Evolutionary conservation across 1,140 invertebrate species (phyloP), one percentile per base, ranked within the genome.

Genomic region (Apolygus lucorum): DNA sequence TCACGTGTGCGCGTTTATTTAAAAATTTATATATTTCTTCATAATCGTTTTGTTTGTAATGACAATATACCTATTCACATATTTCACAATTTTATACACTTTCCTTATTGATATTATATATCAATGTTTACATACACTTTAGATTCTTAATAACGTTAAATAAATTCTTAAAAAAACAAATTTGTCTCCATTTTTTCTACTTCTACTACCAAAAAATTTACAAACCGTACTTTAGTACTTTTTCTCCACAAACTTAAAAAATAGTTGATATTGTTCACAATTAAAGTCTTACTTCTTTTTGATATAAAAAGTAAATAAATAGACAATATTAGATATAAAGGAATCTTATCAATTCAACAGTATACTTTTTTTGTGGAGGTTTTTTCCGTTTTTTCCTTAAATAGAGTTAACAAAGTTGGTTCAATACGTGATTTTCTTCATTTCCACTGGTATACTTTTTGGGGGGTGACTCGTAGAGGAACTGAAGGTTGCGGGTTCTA

Each of bases 301-400:
- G 27, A 70, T 70, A 63, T 67, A 70, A 70, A 66, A 70, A 70
- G 69, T 70, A 70, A 70, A 70, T 70, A 70, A 70, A 70, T 70
- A 70, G 64, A 70, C 52, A 70, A 67, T 42, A n/a, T n/a, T n/a
- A n/a, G 21, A 28, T 67, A 67, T 67, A 70, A 70, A 70, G 69
- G 69, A 67, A 70, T 70, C 54, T 67, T 67, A 70, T 66, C n/a
- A 14, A 59, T 21, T 17, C 26, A 67, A 67, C 69, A 70, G 69
- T 70, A 70, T 70, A 70, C 69, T 49, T 64, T 42, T 42, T 42
- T 42, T 42, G 34, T 17, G 34, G 17, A 4, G 34, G n/a, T n/a
- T n/a, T 42, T 42, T 42, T 8, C 4, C 17, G 34, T 42, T 42
- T 42, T 42, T 42, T 17, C 34, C 17, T 42, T 17, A 42, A 42